Base-by-base conservation (phyloP, 2,113 vertebrate genomes). In the Scophthalmus maximus region DNA sequence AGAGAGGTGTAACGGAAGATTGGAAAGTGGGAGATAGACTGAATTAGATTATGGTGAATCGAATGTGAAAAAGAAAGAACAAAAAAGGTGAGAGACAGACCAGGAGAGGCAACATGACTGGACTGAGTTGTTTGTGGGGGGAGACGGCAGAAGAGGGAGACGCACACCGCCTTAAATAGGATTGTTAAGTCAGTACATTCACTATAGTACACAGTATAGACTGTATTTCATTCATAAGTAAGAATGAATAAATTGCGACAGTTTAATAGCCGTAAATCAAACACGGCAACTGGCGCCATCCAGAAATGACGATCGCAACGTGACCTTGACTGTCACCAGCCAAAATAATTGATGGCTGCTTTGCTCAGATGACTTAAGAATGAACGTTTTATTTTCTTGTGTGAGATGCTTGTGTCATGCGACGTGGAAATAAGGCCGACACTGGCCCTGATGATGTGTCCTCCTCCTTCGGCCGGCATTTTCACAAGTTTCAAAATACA, bases 41-140 rank as follows among this genome's bases (percentile, higher is more conserved):
- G 68, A 88, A 89, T 85, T 73, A 63, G 65, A 87, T 87, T 84
- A 84, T 81, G 61, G 74, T 42, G 62, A 87, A 87, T 60, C 70
- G 62, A 81, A 89, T 77, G 65, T 15, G 15, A 78, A 75, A 77
- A 7, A 26, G 18, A 51, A 51, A 51, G 22, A 86, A 74, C 42
- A 72, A 63, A 70, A 81, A 73, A 81, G 58, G 46, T 56, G 76
- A 76, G 40, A 57, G 64, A 60, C 66, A 17, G n/a, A 68, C 12
- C 22, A 20, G 66, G 30, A 70, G 52, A 62, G 63, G 65, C 72
- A 77, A 70, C 42, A 82, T 74, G 57, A 73, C 55, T 78, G 30
- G 74, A 74, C 60, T 46, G 55, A 61, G 38, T 42, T 79, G 64
- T 76, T 82, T 69, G 68, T 32, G 27, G 30, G 65, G 68, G 73